Conservation (phyloP, 2,888 invertebrate genomes). For the Rhingia rostrata region DNA sequence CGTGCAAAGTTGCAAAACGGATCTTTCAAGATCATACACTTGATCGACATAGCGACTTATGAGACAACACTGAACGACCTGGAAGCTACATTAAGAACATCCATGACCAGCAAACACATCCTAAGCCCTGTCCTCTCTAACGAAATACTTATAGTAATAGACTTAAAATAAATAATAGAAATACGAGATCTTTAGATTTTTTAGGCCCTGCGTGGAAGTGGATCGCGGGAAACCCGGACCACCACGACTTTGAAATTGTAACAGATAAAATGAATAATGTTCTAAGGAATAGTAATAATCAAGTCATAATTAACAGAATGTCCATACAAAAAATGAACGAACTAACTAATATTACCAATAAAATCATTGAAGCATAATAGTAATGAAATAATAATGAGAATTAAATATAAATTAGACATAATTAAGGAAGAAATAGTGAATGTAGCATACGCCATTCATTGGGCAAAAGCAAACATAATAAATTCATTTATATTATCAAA, state of each 20-base stretch:
- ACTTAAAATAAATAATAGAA: constrained; percentile 23
- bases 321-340: constrained; percentile 55
- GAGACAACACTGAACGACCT: constrained; percentile 32
- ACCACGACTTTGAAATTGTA: constrained; percentile 51
- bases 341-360: constrained; percentile 53
- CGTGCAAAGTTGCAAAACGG: constrained; percentile 47
- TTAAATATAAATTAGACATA: constrained; percentile 61
- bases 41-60: constrained; percentile 44
- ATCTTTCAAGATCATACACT: constrained; percentile 51
- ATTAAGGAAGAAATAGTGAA: constrained; percentile 66
- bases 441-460: constrained; percentile 66
- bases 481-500: constrained; percentile 70
- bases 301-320: constrained; percentile 49
- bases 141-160: constrained; percentile 22
- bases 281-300: constrained; percentile 59
- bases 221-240: constrained; percentile 57
- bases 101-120: constrained; percentile 29
- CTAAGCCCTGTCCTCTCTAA: constrained; percentile 38
- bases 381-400: constrained; percentile 24
- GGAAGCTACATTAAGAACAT: constrained; percentile 23
- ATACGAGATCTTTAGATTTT: constrained; percentile 49
- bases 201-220: constrained; percentile 63
- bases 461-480: constrained; percentile 57
- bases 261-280: constrained; percentile 62
- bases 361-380: constrained; percentile 32